These are phyloP conservation scores for Octopus sinensis DNA, from an alignment of 1,140 invertebrate species.

Conservation along the genomic window DNA sequence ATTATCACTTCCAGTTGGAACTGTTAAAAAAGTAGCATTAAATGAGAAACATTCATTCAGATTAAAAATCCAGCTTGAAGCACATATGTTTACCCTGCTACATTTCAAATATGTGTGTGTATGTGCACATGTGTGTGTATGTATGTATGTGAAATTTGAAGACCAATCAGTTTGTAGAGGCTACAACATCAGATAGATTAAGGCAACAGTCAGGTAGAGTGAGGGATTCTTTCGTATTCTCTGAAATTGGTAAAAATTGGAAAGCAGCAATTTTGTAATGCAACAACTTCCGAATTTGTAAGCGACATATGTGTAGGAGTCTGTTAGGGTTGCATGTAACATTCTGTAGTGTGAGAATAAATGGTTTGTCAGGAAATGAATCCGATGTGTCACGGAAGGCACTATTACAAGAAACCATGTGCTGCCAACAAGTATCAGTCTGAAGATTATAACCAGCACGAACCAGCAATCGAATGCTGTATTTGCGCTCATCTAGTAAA, in stretches of 20 bases:
- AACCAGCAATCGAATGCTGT: neutral
- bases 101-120: too few species aligned
- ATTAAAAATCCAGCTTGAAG: too few species aligned
- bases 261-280: neutral
- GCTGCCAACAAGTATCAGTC: conserved; percentile 3
- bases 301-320: neutral
- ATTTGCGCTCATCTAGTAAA: neutral
- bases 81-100: too few species aligned
- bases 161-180: too few species aligned
- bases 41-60: too few species aligned
- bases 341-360: neutral
- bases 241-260: neutral
- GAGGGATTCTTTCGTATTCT: neutral
- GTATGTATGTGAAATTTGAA: too few species aligned
- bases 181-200: neutral
- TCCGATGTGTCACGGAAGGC: neutral
- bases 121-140: too few species aligned
- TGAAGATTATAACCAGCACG: conserved; percentile 2
- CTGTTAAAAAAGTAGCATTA: too few species aligned
- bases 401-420: neutral
- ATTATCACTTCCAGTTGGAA: too few species aligned
- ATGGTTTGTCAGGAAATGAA: neutral
- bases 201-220: neutral
- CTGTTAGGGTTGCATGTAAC: neutral
- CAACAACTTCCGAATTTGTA: neutral